These are phyloP conservation scores for Thelaira solivaga DNA, from an alignment of 2,888 invertebrate species.

Conservation along the genomic window DNA sequence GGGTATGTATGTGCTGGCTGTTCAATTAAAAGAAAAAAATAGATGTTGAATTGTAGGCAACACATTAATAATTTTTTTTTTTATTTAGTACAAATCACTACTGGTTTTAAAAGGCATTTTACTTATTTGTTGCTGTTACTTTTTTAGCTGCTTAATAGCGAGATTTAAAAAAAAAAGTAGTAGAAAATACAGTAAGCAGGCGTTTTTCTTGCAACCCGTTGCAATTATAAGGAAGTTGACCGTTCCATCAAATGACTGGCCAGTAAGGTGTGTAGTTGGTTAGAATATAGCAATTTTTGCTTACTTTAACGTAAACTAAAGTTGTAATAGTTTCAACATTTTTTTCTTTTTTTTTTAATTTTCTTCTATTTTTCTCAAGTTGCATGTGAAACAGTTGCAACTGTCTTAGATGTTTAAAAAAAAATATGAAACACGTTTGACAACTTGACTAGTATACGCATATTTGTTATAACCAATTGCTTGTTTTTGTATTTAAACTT, in stretches of 20 bases:
- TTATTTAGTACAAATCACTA: conserved; percentile 43
- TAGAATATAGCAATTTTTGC: conserved; percentile 20
- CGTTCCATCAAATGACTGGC: conserved; percentile 27
- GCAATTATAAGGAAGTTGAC: conserved; percentile 47
- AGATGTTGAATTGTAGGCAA: conserved; percentile 21
- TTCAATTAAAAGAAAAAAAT: background rate
- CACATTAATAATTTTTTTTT: conserved; percentile 23
- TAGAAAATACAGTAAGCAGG: conserved; percentile 30
- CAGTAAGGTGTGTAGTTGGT: background rate
- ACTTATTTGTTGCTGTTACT: background rate
- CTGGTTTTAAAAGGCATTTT: conserved; percentile 43
- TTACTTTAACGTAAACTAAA: conserved; percentile 9
- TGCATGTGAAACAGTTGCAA: conserved; percentile 34
- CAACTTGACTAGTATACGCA: conserved; percentile 51
- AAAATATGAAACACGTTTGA: conserved; percentile 57
- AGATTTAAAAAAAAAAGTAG: conserved; percentile 10
- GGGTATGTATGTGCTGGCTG: too few relatives aligned
- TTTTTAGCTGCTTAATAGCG: conserved; percentile 21
- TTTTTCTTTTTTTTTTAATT: conserved; percentile 9
- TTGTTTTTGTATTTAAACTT: background rate
- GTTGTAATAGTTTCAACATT: conserved; percentile 21
- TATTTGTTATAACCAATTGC: conserved; percentile 26
- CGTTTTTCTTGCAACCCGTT: conserved; percentile 29
- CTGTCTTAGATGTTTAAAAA: background rate
- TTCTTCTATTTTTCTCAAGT: too few relatives aligned